Conservation (phyloP, 1,140 invertebrate species). For the Heliconius eleuchia region DNA sequence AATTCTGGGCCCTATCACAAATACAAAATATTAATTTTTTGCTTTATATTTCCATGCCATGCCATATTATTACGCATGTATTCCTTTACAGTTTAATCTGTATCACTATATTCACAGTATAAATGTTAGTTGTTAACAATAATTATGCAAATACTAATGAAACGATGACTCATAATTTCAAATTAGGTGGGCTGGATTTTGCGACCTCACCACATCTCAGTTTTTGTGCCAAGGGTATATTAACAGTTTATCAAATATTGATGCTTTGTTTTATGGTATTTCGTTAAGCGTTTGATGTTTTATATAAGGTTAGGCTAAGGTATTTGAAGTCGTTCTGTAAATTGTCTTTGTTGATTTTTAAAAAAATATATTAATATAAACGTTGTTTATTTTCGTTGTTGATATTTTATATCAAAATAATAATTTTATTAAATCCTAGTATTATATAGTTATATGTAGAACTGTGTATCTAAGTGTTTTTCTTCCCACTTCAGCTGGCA, state of each 20-base stretch:
- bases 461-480: not conserved
- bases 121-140: constrained; percentile 8
- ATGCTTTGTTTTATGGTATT: constrained; percentile 7
- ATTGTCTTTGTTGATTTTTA: constrained; percentile 12
- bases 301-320: not conserved
- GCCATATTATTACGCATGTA: not conserved
- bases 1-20: no score
- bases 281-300: not conserved
- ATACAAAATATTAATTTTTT: no score
- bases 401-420: not conserved
- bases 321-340: not conserved
- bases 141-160: constrained; percentile 14
- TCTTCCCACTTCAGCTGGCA: no score
- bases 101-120: not conserved
- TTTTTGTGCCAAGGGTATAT: constrained; percentile 27
- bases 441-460: not conserved
- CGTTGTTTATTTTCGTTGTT: not conserved
- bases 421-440: no score
- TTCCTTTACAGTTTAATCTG: not conserved
- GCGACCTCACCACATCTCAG: constrained; percentile 15
- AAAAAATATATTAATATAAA: not conserved
- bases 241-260: constrained; percentile 20
- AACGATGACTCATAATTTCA: constrained; percentile 4
- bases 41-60: no score
- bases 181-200: constrained; percentile 25